Percentiles rank a stretch among this genome's conserved stretches.
Evolutionary conservation across 92 coral and sea anemone genomes (phyloP).

Genomic region (Blastomussa wellsi): DNA sequence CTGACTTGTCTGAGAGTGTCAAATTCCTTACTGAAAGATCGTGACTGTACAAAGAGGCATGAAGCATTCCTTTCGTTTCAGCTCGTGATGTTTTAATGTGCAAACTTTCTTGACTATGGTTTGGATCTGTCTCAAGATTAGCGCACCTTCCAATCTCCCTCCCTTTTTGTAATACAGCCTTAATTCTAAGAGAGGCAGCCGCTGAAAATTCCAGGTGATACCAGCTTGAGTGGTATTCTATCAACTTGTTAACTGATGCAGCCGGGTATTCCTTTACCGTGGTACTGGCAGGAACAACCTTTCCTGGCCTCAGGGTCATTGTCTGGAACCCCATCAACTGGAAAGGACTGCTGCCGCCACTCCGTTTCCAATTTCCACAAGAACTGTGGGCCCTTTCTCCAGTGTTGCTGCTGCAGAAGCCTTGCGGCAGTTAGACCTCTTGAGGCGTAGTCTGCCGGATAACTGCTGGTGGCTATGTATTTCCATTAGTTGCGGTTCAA

Average conservation of each 20-base stretch:
- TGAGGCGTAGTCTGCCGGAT: slow-evolving; percentile 73
- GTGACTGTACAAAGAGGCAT: slow-evolving; percentile 54
- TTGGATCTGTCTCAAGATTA: background rate
- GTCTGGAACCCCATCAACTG: slow-evolving; percentile 50
- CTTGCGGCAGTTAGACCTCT: slow-evolving; percentile 42
- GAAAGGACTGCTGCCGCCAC: slow-evolving; percentile 60
- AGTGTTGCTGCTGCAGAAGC: slow-evolving; percentile 49
- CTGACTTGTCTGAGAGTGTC: slow-evolving; percentile 30
- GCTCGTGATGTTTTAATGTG: background rate
- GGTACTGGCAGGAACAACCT: slow-evolving; percentile 26
- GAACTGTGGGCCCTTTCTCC: slow-evolving; percentile 63
- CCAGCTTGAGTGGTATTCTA: slow-evolving; percentile 65
- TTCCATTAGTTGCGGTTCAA: too few species aligned
- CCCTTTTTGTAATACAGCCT: slow-evolving; percentile 26
- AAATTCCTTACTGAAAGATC: slow-evolving; percentile 54
- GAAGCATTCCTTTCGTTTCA: slow-evolving; percentile 21
- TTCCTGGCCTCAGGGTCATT: slow-evolving; percentile 63
- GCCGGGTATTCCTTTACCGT: slow-evolving; percentile 25
- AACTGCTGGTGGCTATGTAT: slow-evolving; percentile 46
- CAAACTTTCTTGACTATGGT: background rate
- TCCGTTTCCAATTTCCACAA: slow-evolving; percentile 60
- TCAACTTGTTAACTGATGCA: slow-evolving; percentile 37
- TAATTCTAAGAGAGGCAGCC: slow-evolving; percentile 60
- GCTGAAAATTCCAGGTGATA: slow-evolving; percentile 56
- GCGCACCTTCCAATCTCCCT: background rate